These are phyloP conservation scores for Lophotis ruficrista DNA, from an alignment of 2,113 vertebrate species.

Conservation along the genomic window DNA sequence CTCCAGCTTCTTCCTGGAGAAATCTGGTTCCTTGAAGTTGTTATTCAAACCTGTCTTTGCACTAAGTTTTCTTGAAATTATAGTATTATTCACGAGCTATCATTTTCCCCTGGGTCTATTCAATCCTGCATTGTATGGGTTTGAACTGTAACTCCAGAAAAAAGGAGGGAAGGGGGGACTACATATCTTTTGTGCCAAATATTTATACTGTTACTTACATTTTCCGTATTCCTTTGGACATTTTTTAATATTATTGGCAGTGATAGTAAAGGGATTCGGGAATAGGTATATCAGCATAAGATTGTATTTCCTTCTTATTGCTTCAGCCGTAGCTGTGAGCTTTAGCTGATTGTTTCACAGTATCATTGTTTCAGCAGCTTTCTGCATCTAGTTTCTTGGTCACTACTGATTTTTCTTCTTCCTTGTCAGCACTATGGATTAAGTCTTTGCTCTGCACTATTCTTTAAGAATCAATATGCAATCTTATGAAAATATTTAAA, in stretches of 20 bases:
- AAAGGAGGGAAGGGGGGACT: neutral
- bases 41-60: slow-evolving; percentile 20
- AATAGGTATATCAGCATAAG: neutral
- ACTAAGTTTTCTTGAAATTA: slow-evolving; percentile 40
- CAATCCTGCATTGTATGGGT: neutral
- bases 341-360: neutral
- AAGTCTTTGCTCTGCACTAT: slow-evolving; percentile 7
- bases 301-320: neutral
- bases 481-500: slow-evolving; percentile 36
- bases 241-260: slow-evolving; percentile 24
- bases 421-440: slow-evolving; percentile 8
- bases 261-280: neutral
- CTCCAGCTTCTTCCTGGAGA: neutral
- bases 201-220: slow-evolving; percentile 35
- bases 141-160: slow-evolving; percentile 33
- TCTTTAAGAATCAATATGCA: slow-evolving; percentile 37
- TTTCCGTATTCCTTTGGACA: slow-evolving; percentile 39
- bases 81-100: neutral
- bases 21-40: neutral
- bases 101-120: neutral
- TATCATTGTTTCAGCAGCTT: slow-evolving; percentile 31
- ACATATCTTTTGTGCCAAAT: slow-evolving; percentile 11
- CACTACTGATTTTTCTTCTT: slow-evolving; percentile 40
- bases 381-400: neutral
- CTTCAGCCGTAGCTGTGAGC: neutral